phyloP scores from a whole-genome alignment of 2,888 invertebrate species.

The Teinopalpus imperialis region DNA sequence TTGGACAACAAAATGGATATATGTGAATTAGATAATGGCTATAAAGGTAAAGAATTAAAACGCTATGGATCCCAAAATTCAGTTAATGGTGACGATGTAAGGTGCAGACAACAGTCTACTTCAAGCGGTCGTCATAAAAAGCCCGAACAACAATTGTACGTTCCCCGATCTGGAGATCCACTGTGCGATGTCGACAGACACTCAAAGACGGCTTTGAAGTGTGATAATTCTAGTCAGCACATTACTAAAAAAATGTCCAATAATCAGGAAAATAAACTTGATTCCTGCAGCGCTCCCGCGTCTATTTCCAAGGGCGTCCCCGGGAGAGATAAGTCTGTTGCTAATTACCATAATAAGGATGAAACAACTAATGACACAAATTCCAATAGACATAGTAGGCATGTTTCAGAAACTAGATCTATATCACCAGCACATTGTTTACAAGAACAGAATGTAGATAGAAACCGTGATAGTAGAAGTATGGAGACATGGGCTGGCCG shows the following conservation, averaged over 20 bases:
- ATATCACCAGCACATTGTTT: slow-evolving; percentile 67
- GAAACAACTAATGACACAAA: slow-evolving; percentile 60
- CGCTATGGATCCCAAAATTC: slow-evolving; percentile 70
- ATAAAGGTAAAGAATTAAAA: slow-evolving; percentile 51
- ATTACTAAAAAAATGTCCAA: slow-evolving; percentile 60
- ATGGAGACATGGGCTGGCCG: slow-evolving; percentile 83
- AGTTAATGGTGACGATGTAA: slow-evolving; percentile 55
- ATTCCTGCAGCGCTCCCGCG: slow-evolving; percentile 49
- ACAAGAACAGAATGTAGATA: slow-evolving; percentile 68
- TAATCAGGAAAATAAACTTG: slow-evolving; percentile 54
- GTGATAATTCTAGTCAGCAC: slow-evolving; percentile 72
- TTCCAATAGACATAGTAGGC: slow-evolving; percentile 69
- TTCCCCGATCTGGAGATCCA: slow-evolving; percentile 61
- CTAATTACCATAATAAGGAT: slow-evolving; percentile 54
- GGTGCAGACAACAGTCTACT: slow-evolving; percentile 46
- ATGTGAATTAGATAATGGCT: slow-evolving; percentile 55
- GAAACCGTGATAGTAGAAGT: slow-evolving; percentile 86
- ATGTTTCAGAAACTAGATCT: slow-evolving; percentile 85
- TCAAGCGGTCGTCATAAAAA: slow-evolving; percentile 59
- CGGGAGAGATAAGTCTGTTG: slow-evolving; percentile 57
- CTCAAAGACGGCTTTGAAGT: slow-evolving; percentile 50
- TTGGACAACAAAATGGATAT: slow-evolving; percentile 81
- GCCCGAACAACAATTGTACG: slow-evolving; percentile 72
- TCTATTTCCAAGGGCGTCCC: slow-evolving; percentile 54
- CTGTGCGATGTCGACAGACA: slow-evolving; percentile 58